A percentile compares a stretch with the other conserved stretches of the same genome.
phyloP scores from a whole-genome alignment of 1,140 invertebrate species.

The Drosophila triauraria region DNA sequence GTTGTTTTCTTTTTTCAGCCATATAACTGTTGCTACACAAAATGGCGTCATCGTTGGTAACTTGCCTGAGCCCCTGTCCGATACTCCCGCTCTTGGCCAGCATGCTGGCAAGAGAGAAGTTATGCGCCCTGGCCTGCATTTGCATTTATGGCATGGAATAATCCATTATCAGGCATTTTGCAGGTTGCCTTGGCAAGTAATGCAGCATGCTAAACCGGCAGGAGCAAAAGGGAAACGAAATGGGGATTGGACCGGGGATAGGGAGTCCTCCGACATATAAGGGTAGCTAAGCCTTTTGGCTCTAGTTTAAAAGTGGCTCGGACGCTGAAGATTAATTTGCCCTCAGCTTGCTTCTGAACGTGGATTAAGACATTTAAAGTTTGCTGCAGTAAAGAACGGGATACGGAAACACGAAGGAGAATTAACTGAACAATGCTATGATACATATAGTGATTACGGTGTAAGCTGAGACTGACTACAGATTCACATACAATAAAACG shows the following conservation, averaged over 20 bases:
- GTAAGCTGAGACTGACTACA: neutral
- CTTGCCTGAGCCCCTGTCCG: slow-evolving; percentile 34
- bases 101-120: slow-evolving; percentile 26
- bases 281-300: slow-evolving; percentile 66
- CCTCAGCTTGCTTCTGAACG: slow-evolving; percentile 31
- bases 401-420: slow-evolving; percentile 10
- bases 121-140: slow-evolving; percentile 63
- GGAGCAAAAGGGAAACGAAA: slow-evolving; percentile 14
- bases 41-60: slow-evolving; percentile 68
- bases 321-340: slow-evolving; percentile 69
- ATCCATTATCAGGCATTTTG: slow-evolving; percentile 83
- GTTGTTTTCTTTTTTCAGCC: slow-evolving; percentile 55
- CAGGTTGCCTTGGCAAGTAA: slow-evolving; percentile 80
- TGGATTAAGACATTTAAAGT: slow-evolving; percentile 58
- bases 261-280: slow-evolving; percentile 19
- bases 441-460: slow-evolving; percentile 16
- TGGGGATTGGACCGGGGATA: slow-evolving; percentile 14
- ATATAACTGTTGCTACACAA: slow-evolving; percentile 76
- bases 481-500: neutral
- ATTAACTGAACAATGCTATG: slow-evolving; percentile 27
- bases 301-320: slow-evolving; percentile 75
- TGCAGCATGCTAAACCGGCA: slow-evolving; percentile 58
- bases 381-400: slow-evolving; percentile 15
- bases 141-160: slow-evolving; percentile 82
- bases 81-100: slow-evolving; percentile 26